These are phyloP conservation scores for Amorpha juglandis DNA, from an alignment of 2,888 invertebrate species.

Conservation along the genomic window DNA sequence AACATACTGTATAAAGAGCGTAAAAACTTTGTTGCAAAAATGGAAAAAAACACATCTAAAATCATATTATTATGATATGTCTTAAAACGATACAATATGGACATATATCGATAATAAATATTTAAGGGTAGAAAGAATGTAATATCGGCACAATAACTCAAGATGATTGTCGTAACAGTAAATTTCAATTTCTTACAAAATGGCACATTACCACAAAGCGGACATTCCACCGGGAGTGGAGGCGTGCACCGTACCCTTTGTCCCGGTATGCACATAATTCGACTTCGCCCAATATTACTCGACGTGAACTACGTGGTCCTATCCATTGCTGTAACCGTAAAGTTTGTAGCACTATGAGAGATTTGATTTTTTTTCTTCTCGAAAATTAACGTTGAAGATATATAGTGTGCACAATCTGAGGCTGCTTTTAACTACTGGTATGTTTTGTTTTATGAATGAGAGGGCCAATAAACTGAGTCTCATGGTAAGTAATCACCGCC, in stretches of 20 bases:
- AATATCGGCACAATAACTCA: slow-evolving; percentile 17
- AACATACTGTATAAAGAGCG: too few species aligned
- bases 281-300: slow-evolving; percentile 57
- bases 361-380: too few species aligned
- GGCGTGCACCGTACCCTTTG: slow-evolving; percentile 36
- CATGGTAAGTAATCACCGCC: too few species aligned
- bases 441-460: too few species aligned
- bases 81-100: too few species aligned
- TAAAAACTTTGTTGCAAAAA: too few species aligned
- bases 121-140: neutral
- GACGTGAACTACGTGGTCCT: slow-evolving; percentile 53
- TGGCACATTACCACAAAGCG: slow-evolving; percentile 25
- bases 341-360: slow-evolving; percentile 28
- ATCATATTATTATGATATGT: too few species aligned
- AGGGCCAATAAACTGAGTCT: too few species aligned
- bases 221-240: slow-evolving; percentile 4
- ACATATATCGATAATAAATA: neutral
- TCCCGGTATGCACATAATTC: slow-evolving; percentile 65
- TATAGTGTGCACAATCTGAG: too few species aligned
- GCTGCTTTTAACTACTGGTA: too few species aligned
- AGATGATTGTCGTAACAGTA: slow-evolving; percentile 17
- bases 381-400: too few species aligned
- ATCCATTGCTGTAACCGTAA: slow-evolving; percentile 28
- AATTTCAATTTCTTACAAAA: slow-evolving; percentile 25
- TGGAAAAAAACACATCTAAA: too few species aligned